Conservation (phyloP, 2,113 vertebrate genomes). For the Catharus fuscescens region DNA sequence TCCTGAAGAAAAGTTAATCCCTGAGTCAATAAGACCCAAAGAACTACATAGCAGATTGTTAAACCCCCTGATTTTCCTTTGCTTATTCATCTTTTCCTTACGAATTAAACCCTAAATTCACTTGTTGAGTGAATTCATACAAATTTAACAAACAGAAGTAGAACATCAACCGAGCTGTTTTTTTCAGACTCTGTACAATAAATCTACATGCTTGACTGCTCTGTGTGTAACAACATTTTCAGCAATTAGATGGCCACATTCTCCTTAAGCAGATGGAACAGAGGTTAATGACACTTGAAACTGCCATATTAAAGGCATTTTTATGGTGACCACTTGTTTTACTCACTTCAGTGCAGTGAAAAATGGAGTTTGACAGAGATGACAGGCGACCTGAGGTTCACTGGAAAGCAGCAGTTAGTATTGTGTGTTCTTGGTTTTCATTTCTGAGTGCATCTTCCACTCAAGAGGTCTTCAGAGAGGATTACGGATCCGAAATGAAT, state of each 20-base stretch:
- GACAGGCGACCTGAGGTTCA: conserved; percentile 19
- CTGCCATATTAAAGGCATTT: conserved; percentile 28
- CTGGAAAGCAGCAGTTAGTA: background rate
- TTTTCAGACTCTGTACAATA: background rate
- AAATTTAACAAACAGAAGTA: background rate
- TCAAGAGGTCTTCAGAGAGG: background rate
- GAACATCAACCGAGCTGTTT: background rate
- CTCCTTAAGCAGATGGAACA: conserved; percentile 56
- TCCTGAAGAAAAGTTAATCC: background rate
- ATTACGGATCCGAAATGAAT: background rate
- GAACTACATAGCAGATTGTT: background rate
- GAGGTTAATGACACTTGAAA: conserved; percentile 59
- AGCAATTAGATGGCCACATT: conserved; percentile 20
- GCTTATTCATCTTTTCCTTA: background rate
- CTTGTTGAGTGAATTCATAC: background rate
- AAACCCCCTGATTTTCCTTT: background rate
- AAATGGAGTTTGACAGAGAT: conserved; percentile 42
- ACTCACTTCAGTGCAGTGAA: conserved; percentile 22
- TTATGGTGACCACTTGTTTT: conserved; percentile 19
- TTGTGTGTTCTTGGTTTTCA: background rate
- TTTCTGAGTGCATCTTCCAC: background rate
- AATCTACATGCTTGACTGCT: background rate
- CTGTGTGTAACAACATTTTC: background rate
- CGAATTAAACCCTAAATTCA: background rate
- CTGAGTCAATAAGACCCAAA: background rate